Evolutionary conservation across 2,797 vertebrate species (phyloP).

Genomic region (Chromis chromis): DNA sequence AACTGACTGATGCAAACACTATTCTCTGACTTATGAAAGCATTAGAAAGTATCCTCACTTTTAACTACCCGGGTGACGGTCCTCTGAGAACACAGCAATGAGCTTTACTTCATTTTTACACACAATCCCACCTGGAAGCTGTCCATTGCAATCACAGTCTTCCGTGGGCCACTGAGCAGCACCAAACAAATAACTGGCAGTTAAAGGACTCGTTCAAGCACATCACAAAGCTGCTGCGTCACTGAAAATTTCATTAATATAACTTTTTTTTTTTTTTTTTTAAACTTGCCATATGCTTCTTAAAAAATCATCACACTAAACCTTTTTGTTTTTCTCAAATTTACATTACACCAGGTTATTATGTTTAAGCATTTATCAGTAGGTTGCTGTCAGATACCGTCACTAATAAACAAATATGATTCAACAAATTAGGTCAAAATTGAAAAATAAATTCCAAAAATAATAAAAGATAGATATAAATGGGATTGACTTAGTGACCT

Average conservation of each 20-base stretch:
- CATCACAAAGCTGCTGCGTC: no score
- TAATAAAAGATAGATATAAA: not conserved
- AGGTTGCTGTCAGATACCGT: no score
- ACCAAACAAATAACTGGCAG: not conserved
- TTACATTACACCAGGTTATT: no score
- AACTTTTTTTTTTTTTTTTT: not conserved
- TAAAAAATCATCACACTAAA: not conserved
- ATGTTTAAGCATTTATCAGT: not conserved
- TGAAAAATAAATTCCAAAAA: not conserved
- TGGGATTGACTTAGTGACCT: slow-evolving; percentile 7
- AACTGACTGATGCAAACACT: not conserved
- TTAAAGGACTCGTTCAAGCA: not conserved
- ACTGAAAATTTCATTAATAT: not conserved
- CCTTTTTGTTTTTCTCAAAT: not conserved
- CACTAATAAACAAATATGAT: no score
- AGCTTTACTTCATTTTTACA: not conserved
- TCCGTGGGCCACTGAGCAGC: not conserved
- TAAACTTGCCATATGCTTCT: not conserved
- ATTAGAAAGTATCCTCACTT: not conserved
- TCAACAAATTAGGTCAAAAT: not conserved
- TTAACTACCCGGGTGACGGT: not conserved
- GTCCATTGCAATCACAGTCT: not conserved
- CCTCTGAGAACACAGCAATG: not conserved
- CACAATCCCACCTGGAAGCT: not conserved
- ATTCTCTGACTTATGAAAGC: not conserved